Conservation (phyloP, 2,888 invertebrate genomes). For the Tanytarsus gracilentus region DNA sequence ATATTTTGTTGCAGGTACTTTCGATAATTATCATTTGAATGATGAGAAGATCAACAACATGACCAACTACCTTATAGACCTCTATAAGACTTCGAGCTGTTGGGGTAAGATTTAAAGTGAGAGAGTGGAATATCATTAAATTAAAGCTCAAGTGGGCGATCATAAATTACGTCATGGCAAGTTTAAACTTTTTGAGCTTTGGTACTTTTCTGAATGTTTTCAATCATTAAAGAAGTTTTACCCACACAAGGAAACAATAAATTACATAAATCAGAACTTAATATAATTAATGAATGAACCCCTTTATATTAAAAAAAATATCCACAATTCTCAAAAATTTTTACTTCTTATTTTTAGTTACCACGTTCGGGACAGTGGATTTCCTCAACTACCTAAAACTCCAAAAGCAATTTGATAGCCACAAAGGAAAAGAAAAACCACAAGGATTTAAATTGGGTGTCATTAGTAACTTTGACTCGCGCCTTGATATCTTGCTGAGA, state of each 20-base stretch:
- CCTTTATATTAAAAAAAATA: no score
- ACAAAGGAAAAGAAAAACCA: constrained; percentile 29
- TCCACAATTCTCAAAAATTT: no score
- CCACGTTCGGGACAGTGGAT: constrained; percentile 50
- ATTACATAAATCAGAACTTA: no score
- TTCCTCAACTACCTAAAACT: constrained; percentile 52
- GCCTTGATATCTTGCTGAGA: constrained; percentile 58
- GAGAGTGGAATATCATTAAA: no score
- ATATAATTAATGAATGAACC: no score
- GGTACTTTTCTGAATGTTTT: no score
- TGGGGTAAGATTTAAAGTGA: constrained; percentile 54
- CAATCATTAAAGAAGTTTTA: no score
- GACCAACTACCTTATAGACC: constrained; percentile 53
- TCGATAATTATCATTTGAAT: constrained; percentile 33
- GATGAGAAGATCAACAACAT: constrained; percentile 45
- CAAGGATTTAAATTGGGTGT: constrained; percentile 52
- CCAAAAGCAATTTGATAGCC: constrained; percentile 34
- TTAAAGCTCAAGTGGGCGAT: no score
- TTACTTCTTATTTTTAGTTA: no score
- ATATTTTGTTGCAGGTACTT: constrained; percentile 16
- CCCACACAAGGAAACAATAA: no score
- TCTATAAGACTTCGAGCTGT: constrained; percentile 60
- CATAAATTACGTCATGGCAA: no score
- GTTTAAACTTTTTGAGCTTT: no score
- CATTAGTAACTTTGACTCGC: constrained; percentile 82